phyloP scores from a whole-genome alignment of 2,888 invertebrate species.

The Ommatoiulus sabulosus region DNA sequence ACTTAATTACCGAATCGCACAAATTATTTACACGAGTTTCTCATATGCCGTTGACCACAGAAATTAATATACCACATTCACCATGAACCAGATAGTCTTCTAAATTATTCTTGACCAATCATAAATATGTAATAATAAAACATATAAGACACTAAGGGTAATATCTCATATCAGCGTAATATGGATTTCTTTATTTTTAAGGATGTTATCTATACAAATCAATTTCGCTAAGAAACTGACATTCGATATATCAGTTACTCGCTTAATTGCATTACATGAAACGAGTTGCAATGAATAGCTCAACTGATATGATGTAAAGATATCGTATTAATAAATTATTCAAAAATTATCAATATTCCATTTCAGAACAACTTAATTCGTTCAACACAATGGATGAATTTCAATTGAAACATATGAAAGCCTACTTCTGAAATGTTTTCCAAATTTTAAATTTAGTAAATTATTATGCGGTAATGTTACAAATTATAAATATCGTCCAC shows the following conservation, averaged over 20 bases:
- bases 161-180: not conserved
- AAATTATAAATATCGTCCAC: not conserved
- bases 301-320: not conserved
- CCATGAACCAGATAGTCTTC: not conserved
- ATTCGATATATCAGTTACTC: not conserved
- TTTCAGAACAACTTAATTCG: not conserved
- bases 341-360: not conserved
- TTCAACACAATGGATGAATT: not conserved
- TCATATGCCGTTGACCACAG: not conserved
- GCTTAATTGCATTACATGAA: not conserved
- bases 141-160: conserved; percentile 44
- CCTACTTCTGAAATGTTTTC: not conserved
- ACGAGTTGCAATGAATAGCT: not conserved
- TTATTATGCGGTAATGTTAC: not conserved
- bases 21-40: not conserved
- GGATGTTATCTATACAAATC: not conserved
- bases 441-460: not conserved
- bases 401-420: not conserved
- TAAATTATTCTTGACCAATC: not conserved
- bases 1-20: not conserved
- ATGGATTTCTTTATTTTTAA: conserved; percentile 5
- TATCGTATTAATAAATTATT: not conserved
- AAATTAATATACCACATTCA: conserved; percentile 38
- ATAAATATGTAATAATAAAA: conserved; percentile 25
- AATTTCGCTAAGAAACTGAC: not conserved